These are phyloP conservation scores for Congeria kusceri DNA, from an alignment of 2,888 invertebrate species.

Conservation along the genomic window DNA sequence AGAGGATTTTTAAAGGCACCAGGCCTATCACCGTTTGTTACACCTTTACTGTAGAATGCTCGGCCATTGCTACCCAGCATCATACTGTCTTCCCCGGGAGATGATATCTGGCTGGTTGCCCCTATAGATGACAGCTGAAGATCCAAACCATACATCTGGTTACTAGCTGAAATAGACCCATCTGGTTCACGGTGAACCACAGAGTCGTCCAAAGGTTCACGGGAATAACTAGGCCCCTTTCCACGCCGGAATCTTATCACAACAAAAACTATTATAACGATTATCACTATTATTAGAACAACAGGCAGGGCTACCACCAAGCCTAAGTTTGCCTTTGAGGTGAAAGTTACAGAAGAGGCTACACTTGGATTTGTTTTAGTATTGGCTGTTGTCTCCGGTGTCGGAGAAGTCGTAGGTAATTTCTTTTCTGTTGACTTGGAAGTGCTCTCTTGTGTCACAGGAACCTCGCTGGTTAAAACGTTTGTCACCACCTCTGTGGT, in stretches of 20 bases:
- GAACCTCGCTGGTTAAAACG: too few relatives aligned
- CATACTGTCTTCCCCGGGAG: slow-evolving; percentile 60
- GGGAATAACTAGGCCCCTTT: slow-evolving; percentile 61
- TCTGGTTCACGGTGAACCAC: slow-evolving; percentile 70
- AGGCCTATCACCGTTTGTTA: slow-evolving; percentile 40
- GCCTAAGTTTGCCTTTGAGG: slow-evolving; percentile 33
- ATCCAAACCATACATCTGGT: slow-evolving; percentile 74
- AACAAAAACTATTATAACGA: slow-evolving; percentile 51
- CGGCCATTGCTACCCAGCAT: slow-evolving; percentile 70
- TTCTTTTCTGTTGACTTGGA: too few relatives aligned
- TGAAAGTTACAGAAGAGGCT: background rate
- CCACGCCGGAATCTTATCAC: slow-evolving; percentile 52
- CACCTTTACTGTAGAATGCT: slow-evolving; percentile 66
- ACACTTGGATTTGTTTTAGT: slow-evolving; percentile 6
- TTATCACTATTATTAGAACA: slow-evolving; percentile 56
- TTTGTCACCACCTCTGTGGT: too few relatives aligned
- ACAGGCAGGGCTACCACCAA: slow-evolving; percentile 63
- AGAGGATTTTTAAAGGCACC: slow-evolving; percentile 78
- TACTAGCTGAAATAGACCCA: slow-evolving; percentile 73
- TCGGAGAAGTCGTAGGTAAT: background rate
- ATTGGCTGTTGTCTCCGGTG: background rate
- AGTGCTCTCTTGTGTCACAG: too few relatives aligned
- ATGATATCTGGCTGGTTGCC: slow-evolving; percentile 41
- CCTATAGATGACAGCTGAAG: slow-evolving; percentile 41
- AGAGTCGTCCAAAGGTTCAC: slow-evolving; percentile 75